Evolutionary conservation across 2,797 vertebrate species (phyloP).

Genomic region (Chlorospingus semifuscus): DNA sequence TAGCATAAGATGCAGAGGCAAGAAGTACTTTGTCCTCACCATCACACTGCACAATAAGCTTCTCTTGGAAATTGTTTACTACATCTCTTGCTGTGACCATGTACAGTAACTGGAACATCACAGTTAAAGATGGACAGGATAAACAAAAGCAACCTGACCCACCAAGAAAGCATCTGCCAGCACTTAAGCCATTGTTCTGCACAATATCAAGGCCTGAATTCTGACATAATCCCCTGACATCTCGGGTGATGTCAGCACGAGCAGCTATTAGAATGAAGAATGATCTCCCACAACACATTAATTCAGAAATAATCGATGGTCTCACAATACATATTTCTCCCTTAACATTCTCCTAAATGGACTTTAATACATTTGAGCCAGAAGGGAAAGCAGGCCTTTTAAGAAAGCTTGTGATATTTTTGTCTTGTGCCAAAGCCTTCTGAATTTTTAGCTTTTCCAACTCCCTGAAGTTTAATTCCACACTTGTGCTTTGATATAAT

Average conservation of each 20-base stretch:
- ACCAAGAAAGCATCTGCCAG: not conserved
- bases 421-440: not conserved
- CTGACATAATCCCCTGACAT: conserved; percentile 54
- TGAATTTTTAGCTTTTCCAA: conserved; percentile 40
- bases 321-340: conserved; percentile 29
- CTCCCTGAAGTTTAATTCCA: conserved; percentile 30
- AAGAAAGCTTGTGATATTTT: not conserved
- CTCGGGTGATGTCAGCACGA: not conserved
- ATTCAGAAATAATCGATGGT: conserved; percentile 27
- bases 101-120: conserved; percentile 1
- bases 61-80: not conserved
- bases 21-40: not conserved
- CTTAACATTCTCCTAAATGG: conserved; percentile 42
- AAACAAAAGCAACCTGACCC: conserved; percentile 39
- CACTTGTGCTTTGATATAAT: not conserved
- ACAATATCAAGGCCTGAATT: conserved; percentile 37
- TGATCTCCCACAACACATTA: conserved; percentile 29
- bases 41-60: not conserved
- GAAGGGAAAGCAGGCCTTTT: conserved; percentile 20
- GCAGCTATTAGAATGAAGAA: conserved; percentile 54
- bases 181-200: conserved; percentile 28
- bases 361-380: conserved; percentile 47
- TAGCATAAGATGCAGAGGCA: not conserved
- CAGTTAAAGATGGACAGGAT: not conserved
- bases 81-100: not conserved